phyloP scores from a whole-genome alignment of 2,888 invertebrate species.

The Agrilus cyanescens region DNA sequence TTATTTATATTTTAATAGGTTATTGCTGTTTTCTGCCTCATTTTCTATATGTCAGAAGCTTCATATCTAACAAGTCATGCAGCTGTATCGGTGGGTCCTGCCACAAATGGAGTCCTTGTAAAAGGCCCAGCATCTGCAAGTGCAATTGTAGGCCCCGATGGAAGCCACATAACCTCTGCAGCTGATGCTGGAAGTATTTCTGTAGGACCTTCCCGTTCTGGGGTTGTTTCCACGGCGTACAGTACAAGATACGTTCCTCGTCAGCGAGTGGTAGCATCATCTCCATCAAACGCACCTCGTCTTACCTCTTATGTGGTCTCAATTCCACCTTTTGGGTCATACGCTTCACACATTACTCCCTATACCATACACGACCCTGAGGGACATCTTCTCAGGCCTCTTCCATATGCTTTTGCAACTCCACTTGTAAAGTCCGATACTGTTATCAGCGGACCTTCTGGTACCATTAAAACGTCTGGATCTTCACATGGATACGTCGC shows the following conservation, averaged over 20 bases:
- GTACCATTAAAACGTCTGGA: conserved; percentile 6
- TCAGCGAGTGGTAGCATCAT: no score
- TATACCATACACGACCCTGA: conserved; percentile 10
- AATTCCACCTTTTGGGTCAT: no score
- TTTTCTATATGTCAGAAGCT: no score
- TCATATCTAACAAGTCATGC: background rate
- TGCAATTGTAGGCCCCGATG: conserved; percentile 24
- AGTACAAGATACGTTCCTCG: conserved; percentile 9
- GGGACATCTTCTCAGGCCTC: conserved; percentile 9
- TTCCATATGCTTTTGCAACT: conserved; percentile 8
- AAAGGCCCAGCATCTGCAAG: conserved; percentile 16
- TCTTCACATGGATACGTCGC: conserved; percentile 3
- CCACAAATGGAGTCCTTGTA: conserved; percentile 11
- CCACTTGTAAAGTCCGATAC: conserved; percentile 6
- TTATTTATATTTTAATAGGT: no score
- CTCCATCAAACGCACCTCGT: no score
- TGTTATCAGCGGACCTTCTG: conserved; percentile 9
- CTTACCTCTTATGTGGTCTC: no score
- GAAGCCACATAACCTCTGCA: conserved; percentile 34
- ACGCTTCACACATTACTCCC: no score
- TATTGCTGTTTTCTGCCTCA: no score
- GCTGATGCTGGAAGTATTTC: conserved; percentile 22
- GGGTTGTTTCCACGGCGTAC: conserved; percentile 17
- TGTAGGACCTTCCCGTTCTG: conserved; percentile 17
- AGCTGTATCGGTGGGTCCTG: conserved; percentile 16